Conservation (phyloP, 2,888 invertebrate species). For the Drosophila trichaetosa region DNA sequence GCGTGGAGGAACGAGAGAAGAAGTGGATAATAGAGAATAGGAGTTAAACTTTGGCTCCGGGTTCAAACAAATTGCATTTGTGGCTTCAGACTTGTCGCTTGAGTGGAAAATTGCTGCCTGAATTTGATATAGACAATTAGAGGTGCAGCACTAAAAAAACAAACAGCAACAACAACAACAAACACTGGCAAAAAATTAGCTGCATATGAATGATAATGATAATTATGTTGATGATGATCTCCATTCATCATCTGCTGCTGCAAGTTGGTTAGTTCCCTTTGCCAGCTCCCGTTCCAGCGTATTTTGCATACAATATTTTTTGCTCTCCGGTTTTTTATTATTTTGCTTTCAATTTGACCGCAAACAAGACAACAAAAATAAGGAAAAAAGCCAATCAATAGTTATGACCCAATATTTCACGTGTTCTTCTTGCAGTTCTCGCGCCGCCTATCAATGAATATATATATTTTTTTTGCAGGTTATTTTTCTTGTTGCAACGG, state of each 20-base stretch:
- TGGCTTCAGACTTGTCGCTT: conserved; percentile 65
- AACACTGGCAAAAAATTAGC: conserved; percentile 42
- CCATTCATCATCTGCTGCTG: too few species aligned
- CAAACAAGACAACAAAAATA: conserved; percentile 38
- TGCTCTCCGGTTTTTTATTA: conserved; percentile 17
- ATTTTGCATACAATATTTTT: conserved; percentile 46
- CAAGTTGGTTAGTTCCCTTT: conserved; percentile 15
- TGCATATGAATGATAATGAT: conserved; percentile 46
- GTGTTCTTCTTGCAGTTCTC: conserved; percentile 63
- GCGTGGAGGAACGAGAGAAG: conserved; percentile 26
- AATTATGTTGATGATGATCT: conserved; percentile 37
- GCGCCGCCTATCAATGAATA: conserved; percentile 65
- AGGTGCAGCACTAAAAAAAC: background rate
- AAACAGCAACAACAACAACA: background rate
- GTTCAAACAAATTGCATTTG: conserved; percentile 75
- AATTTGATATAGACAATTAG: conserved; percentile 62
- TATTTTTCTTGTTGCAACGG: conserved; percentile 44
- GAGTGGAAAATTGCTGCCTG: conserved; percentile 66
- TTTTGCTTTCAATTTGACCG: conserved; percentile 66
- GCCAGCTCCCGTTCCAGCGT: conserved; percentile 8
- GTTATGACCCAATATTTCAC: conserved; percentile 76
- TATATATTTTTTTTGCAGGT: background rate
- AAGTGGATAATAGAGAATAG: background rate
- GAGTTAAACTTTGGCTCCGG: conserved; percentile 50
- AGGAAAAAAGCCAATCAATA: conserved; percentile 65